Percentiles rank a stretch among this genome's conserved stretches.
These are phyloP conservation scores for Nesogale talazaci DNA, from an alignment of 2,113 vertebrate genomes.

Conservation along the genomic window DNA sequence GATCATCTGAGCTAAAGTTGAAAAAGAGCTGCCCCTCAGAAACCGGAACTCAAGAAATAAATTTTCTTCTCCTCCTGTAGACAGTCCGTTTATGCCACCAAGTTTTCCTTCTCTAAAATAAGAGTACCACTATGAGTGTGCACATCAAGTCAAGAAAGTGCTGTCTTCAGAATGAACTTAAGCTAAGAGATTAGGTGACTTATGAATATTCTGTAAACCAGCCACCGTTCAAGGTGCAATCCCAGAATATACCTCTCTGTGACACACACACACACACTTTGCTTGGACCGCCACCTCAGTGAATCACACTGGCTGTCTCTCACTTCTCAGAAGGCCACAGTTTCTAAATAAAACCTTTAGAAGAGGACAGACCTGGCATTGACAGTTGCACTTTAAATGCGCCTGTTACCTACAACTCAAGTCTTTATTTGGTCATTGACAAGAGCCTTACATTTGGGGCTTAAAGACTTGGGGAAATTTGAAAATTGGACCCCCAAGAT, in stretches of 20 bases:
- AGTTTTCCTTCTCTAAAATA: conserved; percentile 42
- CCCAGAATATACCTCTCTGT: conserved; percentile 29
- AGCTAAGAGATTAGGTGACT: conserved; percentile 17
- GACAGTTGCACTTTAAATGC: conserved; percentile 41
- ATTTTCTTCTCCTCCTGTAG: background rate
- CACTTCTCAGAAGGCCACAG: conserved; percentile 42
- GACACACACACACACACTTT: background rate
- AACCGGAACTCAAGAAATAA: conserved; percentile 9
- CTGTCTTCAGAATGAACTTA: conserved; percentile 44
- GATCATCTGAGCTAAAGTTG: conserved; percentile 7
- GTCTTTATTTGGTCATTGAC: conserved; percentile 59
- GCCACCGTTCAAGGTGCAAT: conserved; percentile 1
- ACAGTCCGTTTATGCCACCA: background rate
- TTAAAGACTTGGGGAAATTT: conserved; percentile 55
- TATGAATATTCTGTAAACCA: conserved; percentile 47
- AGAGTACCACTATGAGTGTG: background rate
- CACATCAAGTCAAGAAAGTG: conserved; percentile 41
- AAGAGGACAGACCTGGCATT: conserved; percentile 24
- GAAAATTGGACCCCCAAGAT: conserved; percentile 32
- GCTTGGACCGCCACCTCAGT: background rate
- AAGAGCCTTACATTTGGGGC: conserved; percentile 23
- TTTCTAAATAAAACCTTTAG: conserved; percentile 64
- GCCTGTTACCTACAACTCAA: conserved; percentile 50
- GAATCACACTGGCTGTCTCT: conserved; percentile 17
- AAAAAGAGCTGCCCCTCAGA: conserved; percentile 43